phyloP scores from a whole-genome alignment of 2,888 invertebrate species.

The Crematogaster levior region DNA sequence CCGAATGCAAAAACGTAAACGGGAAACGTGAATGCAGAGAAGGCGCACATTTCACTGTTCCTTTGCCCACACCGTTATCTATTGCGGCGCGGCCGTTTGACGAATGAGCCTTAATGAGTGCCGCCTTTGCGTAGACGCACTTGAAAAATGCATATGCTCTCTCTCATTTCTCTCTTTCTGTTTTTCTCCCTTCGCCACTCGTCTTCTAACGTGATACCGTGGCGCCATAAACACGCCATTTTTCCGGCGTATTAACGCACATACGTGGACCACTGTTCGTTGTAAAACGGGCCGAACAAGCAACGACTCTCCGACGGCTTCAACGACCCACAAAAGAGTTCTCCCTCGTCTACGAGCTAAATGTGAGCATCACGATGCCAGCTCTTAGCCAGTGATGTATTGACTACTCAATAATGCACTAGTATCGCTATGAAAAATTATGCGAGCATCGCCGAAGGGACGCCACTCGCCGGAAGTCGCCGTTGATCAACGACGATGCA shows the following conservation, averaged over 20 bases:
- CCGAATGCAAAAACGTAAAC: constrained; percentile 40
- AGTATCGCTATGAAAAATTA: constrained; percentile 59
- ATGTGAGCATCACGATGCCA: constrained; percentile 51
- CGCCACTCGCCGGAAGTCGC: constrained; percentile 42
- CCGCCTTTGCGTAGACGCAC: constrained; percentile 62
- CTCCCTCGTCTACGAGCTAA: constrained; percentile 52
- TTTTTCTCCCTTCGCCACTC: constrained; percentile 2
- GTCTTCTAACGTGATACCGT: constrained; percentile 24
- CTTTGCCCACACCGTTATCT: constrained; percentile 11
- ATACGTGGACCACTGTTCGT: constrained; percentile 36
- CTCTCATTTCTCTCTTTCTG: not conserved
- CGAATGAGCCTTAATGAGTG: constrained; percentile 74
- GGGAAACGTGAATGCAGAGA: not conserved
- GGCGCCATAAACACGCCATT: constrained; percentile 27
- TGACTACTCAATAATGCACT: constrained; percentile 28
- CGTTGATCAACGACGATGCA: constrained; percentile 17
- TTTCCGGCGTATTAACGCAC: constrained; percentile 14
- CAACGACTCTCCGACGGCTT: constrained; percentile 49
- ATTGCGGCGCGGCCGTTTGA: constrained; percentile 6
- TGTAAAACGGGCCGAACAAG: constrained; percentile 60
- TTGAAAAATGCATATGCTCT: constrained; percentile 65
- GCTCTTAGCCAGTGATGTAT: constrained; percentile 61
- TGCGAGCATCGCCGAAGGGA: constrained; percentile 23
- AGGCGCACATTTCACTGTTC: constrained; percentile 24
- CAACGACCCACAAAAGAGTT: constrained; percentile 39